phyloP scores from a whole-genome alignment of 2,113 vertebrate species.

The Cnemophilus loriae region DNA sequence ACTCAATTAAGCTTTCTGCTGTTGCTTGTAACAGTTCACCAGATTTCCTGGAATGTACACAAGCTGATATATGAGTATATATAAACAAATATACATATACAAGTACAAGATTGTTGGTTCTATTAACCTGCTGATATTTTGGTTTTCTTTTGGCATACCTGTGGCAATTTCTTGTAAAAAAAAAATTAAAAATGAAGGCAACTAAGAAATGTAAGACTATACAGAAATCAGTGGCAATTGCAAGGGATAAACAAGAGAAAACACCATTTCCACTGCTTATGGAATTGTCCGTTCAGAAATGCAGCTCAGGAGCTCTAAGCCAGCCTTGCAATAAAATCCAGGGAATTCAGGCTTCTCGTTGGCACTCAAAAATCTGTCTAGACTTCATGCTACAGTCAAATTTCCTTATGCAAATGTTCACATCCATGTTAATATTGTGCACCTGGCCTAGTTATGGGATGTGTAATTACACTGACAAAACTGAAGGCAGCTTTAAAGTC shows the following conservation, averaged over 20 bases:
- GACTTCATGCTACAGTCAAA: background rate
- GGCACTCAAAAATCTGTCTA: background rate
- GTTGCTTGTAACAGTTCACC: background rate
- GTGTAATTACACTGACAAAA: background rate
- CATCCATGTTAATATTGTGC: background rate
- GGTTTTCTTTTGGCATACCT: background rate
- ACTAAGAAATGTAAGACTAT: background rate
- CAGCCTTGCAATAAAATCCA: background rate
- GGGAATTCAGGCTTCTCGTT: background rate
- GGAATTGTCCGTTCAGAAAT: background rate
- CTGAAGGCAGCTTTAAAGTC: background rate
- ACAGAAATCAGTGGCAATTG: background rate
- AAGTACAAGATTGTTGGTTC: background rate
- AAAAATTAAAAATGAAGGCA: background rate
- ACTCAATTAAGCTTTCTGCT: background rate
- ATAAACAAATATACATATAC: fast-evolving
- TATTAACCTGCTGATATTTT: background rate
- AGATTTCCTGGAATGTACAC: background rate
- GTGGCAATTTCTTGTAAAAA: background rate
- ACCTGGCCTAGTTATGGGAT: background rate
- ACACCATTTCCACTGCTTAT: background rate
- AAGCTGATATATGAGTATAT: fast-evolving
- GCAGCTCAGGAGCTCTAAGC: background rate
- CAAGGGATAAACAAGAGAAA: background rate
- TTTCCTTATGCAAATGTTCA: background rate